phyloP scores from a whole-genome alignment of 2,888 invertebrate species.

The Xanthia icteritia region DNA sequence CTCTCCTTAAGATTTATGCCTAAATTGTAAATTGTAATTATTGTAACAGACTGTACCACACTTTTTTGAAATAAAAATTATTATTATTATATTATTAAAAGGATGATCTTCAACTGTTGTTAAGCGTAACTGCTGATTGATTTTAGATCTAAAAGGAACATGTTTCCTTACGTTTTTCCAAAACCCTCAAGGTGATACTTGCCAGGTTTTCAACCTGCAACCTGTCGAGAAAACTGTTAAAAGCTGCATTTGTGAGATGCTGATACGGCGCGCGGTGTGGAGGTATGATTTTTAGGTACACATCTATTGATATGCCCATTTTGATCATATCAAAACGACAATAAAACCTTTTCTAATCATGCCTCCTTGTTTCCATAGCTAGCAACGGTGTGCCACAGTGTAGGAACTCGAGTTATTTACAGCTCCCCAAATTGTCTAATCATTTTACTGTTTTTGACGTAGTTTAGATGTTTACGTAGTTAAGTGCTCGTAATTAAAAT shows the following conservation, averaged over 20 bases:
- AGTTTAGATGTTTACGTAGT: constrained; percentile 47
- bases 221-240: background rate
- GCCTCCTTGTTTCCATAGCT: background rate
- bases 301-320: background rate
- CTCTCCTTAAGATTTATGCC: too few relatives aligned
- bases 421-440: constrained; percentile 63
- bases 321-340: constrained; percentile 15
- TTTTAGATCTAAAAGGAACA: background rate
- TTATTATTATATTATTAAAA: too few relatives aligned
- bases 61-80: too few relatives aligned
- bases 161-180: background rate
- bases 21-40: too few relatives aligned
- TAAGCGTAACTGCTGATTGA: background rate
- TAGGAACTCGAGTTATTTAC: constrained; percentile 59
- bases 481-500: constrained; percentile 43
- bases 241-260: background rate
- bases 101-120: background rate
- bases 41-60: too few relatives aligned
- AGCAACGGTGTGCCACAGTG: constrained; percentile 21
- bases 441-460: constrained; percentile 64
- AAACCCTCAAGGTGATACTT: background rate
- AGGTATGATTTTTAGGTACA: background rate
- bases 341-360: background rate
- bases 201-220: background rate
- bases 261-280: too few relatives aligned